Base-by-base conservation (phyloP, 2,888 invertebrate genomes). In the Hydrotaea cyrtoneurina region DNA sequence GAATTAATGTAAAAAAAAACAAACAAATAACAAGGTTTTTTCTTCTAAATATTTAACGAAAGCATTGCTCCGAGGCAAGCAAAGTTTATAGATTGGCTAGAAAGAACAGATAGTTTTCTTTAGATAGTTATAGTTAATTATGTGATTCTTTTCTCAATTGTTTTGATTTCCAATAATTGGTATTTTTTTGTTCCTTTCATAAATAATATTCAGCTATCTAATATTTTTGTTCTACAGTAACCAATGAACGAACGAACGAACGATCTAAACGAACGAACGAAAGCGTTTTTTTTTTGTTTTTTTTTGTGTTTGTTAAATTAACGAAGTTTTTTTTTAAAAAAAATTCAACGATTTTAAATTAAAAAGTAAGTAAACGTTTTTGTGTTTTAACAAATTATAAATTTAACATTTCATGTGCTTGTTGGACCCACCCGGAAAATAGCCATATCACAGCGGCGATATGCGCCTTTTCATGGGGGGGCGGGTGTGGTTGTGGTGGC, bases 191-290 rank as follows among this genome's bases (percentile, higher is more conserved):
- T n/a, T 55, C 19, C 53, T 53, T 53, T 53, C 53, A 59, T 59
- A 59, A 21, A 59, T 59, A 59, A 26, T 23, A 23, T 23, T 59
- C 26, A 23, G 59, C 23, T 59, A 23, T 26, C 23, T 59, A 23
- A 8, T 66, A 39, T 66, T 13, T 43, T 69, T 69, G 21, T n/a
- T n/a, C n/a, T n/a, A 23, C 26, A 59, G 17, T 66, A 66, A 66
- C 66, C 66, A 66, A 66, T 66, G 66, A 66, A 66, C 66, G 66
- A 66, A 66, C 66, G 46, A 66, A 66, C 66, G 13, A 69, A 66
- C 39, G 31, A 31, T 31, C 7, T 31, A 19, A 69, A 69, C 69
- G 46, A 46, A 62, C 31, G 62, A 31, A 31, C 31, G 62, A 62
- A n/a, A n/a, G n/a, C n/a, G 62, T 62, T 59, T 59, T 59, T 11